A percentile compares a stretch with the other conserved stretches of the same genome.
These are phyloP conservation scores for Daboia siamensis DNA, from an alignment of 2,113 vertebrate genomes.

Conservation along the genomic window DNA sequence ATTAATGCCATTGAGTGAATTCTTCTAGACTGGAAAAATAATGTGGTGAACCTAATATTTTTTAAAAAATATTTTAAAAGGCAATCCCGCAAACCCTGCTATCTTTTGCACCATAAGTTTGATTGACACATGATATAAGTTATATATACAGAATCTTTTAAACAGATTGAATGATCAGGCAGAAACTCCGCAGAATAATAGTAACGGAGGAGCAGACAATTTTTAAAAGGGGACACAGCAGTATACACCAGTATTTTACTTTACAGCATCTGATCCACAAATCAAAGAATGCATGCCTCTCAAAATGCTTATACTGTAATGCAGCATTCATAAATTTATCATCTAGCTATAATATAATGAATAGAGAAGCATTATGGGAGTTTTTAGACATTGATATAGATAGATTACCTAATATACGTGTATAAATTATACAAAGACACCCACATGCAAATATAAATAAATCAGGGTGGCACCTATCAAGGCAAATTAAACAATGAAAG, in stretches of 20 bases:
- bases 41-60: neutral
- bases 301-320: neutral
- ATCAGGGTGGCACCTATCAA: neutral
- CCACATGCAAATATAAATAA: neutral
- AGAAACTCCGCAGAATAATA: neutral
- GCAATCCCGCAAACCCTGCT: neutral
- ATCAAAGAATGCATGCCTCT: neutral
- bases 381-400: neutral
- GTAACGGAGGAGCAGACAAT: neutral
- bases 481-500: neutral
- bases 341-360: neutral
- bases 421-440: neutral
- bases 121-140: neutral
- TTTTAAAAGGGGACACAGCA: too few relatives aligned
- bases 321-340: neutral
- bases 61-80: neutral
- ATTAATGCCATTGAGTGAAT: neutral
- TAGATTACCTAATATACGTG: neutral
- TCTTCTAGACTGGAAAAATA: neutral
- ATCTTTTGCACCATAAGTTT: neutral
- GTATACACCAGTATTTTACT: neutral
- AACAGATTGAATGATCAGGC: neutral
- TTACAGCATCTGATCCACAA: neutral
- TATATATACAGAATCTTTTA: neutral
- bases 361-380: neutral